Evolutionary conservation across 2,113 vertebrate species (phyloP).

Genomic region (Desmodus rotundus): DNA sequence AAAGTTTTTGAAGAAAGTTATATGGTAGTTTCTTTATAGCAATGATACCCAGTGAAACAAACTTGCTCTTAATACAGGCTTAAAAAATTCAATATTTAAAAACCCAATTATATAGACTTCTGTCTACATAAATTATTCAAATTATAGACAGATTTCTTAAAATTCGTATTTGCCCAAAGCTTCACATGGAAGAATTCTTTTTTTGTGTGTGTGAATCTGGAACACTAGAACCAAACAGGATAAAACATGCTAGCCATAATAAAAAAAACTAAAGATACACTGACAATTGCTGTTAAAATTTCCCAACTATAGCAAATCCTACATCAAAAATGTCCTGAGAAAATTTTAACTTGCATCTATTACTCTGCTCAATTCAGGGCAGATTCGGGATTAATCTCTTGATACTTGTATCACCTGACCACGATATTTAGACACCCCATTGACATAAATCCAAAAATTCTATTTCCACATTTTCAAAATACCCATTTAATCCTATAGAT

Average conservation of each 20-base stretch:
- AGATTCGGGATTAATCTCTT: neutral
- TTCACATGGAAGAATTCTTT: neutral
- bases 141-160: conserved; percentile 14
- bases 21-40: neutral
- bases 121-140: neutral
- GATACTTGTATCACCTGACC: neutral
- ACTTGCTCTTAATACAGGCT: neutral
- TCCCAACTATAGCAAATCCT: neutral
- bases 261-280: neutral
- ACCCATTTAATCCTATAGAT: neutral
- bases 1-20: neutral
- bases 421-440: neutral
- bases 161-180: neutral
- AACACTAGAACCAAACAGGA: neutral
- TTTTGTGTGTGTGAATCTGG: neutral
- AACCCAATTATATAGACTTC: neutral
- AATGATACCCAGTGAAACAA: conserved; percentile 7
- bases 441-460: neutral
- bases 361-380: neutral
- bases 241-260: neutral
- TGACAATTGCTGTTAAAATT: neutral
- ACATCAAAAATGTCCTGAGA: neutral
- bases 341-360: neutral
- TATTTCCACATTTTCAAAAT: neutral
- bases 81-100: conserved; percentile 18